Evolutionary conservation across 2,888 invertebrate species (phyloP).

Genomic region (Polia nebulosa): DNA sequence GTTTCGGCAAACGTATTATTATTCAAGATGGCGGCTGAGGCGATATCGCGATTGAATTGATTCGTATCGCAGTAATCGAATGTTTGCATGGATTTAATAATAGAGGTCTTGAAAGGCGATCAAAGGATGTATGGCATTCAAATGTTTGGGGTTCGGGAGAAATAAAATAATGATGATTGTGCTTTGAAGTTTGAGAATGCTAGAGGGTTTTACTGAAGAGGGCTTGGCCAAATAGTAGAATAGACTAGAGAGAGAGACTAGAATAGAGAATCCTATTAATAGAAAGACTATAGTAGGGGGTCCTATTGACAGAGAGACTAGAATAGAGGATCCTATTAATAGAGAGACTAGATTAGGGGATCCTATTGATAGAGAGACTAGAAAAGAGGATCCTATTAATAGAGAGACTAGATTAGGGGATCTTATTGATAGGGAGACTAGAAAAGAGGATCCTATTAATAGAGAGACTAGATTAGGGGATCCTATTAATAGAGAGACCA

Average conservation of each 20-base stretch:
- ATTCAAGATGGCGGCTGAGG: conserved; percentile 62
- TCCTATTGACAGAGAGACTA: too few relatives aligned
- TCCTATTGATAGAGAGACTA: too few relatives aligned
- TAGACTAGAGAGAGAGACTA: not conserved
- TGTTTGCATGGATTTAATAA: conserved; percentile 75
- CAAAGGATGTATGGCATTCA: conserved; percentile 59
- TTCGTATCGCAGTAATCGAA: conserved; percentile 73
- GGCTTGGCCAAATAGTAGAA: not conserved
- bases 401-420: too few relatives aligned
- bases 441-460: too few relatives aligned
- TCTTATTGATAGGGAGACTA: too few relatives aligned
- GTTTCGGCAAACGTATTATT: conserved; percentile 80
- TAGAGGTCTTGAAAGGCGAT: conserved; percentile 73
- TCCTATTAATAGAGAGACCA: too few relatives aligned
- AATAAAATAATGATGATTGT: conserved; percentile 7
- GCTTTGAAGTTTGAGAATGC: not conserved
- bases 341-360: too few relatives aligned
- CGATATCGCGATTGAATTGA: conserved; percentile 70
- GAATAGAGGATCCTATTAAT: too few relatives aligned
- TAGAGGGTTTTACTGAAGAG: not conserved
- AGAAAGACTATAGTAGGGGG: too few relatives aligned
- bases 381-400: too few relatives aligned
- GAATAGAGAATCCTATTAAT: too few relatives aligned
- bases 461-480: too few relatives aligned
- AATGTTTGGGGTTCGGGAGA: conserved; percentile 13